Base-by-base conservation (phyloP, 1,140 invertebrate genomes). In the Ephestia elutella region DNA sequence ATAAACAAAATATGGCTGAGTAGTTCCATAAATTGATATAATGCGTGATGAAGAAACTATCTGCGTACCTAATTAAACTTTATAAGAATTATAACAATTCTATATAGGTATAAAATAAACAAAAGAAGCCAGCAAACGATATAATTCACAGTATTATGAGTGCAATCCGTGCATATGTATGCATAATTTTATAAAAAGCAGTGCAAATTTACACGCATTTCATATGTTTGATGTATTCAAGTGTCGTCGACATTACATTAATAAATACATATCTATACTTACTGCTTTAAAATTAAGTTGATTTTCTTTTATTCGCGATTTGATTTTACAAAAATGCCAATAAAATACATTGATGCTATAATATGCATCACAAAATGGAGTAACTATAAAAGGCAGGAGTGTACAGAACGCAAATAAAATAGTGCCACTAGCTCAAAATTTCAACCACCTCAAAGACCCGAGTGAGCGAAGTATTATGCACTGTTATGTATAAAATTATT, bases 151-250 rank as follows among this genome's bases (percentile, higher is more conserved):
- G 53, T 71, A 61, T 70, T 64, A 66, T 60, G 60, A 65, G 78
- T 83, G 82, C 82, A 79, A 66, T 75, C 63, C 85, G 85, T 87
- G 85, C 83, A 82, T 68, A 55, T 48, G 38, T 44, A 25, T 71
- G 65, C 61, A 75, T 76, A 80, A 72, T 73, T 71, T 74, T 71
- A 68, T 77, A 77, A 75, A 71, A 87, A 85, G 85, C 85, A 78
- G 82, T 87, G 85, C 82, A 79, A 62, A 66, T 79, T 76, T 78
- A 71, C 78, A 81, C 73, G 77, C 73, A 71, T 68, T 62, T 66
- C 65, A 66, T 54, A 72, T 38, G 13, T 38, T 5, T 44, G n/a
- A 44, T n/a, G n/a, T 44, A 11, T 10, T 32, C 1, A 32, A 10
- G 1, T 32, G 11, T 32, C 25, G 30, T 32, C 9, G 11, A 11